These are phyloP conservation scores for Zosterops hypoxanthus DNA, from an alignment of 2,113 vertebrate genomes.

Conservation along the genomic window DNA sequence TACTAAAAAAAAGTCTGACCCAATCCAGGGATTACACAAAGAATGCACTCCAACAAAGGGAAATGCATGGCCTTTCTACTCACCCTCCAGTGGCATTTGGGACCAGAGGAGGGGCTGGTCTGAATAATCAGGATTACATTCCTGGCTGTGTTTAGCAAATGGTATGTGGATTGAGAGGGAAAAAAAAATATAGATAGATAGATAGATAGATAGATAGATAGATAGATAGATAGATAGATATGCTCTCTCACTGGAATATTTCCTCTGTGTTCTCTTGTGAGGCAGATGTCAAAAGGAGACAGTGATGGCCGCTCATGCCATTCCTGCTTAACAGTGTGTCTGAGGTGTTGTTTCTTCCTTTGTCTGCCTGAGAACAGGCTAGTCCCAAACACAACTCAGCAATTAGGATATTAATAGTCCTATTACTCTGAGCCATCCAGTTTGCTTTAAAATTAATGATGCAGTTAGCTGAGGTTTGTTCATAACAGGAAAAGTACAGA, in stretches of 20 bases:
- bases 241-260: neutral
- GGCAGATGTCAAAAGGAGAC: neutral
- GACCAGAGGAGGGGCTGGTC: neutral
- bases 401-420: slow-evolving; percentile 48
- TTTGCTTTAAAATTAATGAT: slow-evolving; percentile 50
- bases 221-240: no score
- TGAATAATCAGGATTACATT: slow-evolving; percentile 17
- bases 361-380: neutral
- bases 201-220: no score
- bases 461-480: slow-evolving; percentile 24
- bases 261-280: neutral
- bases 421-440: neutral
- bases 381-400: neutral
- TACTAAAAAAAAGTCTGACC: slow-evolving; percentile 20
- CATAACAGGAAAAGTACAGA: slow-evolving; percentile 15
- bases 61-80: slow-evolving; percentile 22
- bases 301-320: neutral
- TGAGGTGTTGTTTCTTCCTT: neutral
- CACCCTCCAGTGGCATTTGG: neutral
- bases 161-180: neutral
- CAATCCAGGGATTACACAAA: slow-evolving; percentile 42
- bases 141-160: neutral
- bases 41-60: slow-evolving; percentile 53
- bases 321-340: neutral
- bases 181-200: no score